Evolutionary conservation across 2,797 vertebrate species (phyloP).

Genomic region (Alouatta caraya): DNA sequence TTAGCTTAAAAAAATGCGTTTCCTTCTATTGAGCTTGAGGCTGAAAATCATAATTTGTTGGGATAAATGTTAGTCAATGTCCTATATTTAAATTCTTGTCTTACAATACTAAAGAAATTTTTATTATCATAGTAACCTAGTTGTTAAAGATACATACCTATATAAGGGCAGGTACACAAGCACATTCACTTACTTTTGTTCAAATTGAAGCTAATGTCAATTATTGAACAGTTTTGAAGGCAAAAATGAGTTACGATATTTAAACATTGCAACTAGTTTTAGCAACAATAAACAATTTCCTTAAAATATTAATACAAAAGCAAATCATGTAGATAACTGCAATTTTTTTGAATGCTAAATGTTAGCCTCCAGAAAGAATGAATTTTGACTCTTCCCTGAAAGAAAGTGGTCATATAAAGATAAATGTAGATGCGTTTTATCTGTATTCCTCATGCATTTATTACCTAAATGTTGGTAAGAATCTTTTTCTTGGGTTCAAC

Average conservation of each 20-base stretch:
- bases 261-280: neutral
- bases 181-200: neutral
- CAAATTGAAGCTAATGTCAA: neutral
- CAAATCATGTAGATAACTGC: neutral
- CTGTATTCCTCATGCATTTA: neutral
- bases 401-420: neutral
- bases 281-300: neutral
- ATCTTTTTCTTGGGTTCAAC: neutral
- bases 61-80: neutral
- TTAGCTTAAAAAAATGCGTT: fast-evolving
- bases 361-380: neutral
- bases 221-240: neutral
- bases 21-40: neutral
- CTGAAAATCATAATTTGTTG: neutral
- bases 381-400: neutral
- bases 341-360: neutral
- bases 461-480: neutral
- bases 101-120: neutral
- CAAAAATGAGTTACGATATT: neutral
- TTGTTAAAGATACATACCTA: fast-evolving
- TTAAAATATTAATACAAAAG: neutral
- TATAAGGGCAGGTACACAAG: fast-evolving
- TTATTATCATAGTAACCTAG: neutral
- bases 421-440: neutral
- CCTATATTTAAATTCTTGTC: neutral